phyloP scores from a whole-genome alignment of 53 echinoderm and acorn worm species.

The Pentamera pediparva region DNA sequence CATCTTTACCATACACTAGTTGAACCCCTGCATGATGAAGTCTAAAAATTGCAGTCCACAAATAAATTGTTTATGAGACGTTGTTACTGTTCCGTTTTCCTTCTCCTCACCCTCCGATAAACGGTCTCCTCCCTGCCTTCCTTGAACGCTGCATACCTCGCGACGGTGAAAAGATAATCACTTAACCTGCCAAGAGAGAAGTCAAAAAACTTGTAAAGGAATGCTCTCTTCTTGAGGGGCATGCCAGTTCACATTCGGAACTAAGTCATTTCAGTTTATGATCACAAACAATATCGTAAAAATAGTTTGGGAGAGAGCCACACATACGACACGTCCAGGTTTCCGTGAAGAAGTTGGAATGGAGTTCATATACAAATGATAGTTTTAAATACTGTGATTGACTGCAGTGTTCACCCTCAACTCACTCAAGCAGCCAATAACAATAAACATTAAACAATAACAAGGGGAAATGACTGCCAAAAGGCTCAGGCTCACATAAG shows the following conservation, averaged over 20 bases:
- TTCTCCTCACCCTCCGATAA: slow-evolving; percentile 61
- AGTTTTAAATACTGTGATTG: background rate
- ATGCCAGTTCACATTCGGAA: background rate
- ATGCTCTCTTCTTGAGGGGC: background rate
- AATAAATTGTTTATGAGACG: background rate
- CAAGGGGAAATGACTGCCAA: too few species aligned
- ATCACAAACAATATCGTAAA: too few species aligned
- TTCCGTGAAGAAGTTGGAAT: too few species aligned
- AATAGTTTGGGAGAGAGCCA: background rate
- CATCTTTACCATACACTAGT: too few species aligned
- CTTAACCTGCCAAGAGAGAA: slow-evolving; percentile 61
- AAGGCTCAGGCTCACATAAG: too few species aligned
- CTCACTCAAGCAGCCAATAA: too few species aligned
- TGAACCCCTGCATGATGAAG: too few species aligned
- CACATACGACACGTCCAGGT: background rate
- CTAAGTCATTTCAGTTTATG: too few species aligned
- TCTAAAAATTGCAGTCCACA: background rate
- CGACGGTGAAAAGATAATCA: slow-evolving; percentile 86
- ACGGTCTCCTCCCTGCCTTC: slow-evolving; percentile 68
- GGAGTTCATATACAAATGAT: too few species aligned
- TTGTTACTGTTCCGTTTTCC: slow-evolving; percentile 28
- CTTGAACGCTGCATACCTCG: slow-evolving; percentile 58
- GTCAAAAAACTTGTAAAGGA: background rate
- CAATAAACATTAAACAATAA: too few species aligned
- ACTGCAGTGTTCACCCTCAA: background rate